Base-by-base conservation (phyloP, 2,888 invertebrate species). In the Polyommatus iphigenia region DNA sequence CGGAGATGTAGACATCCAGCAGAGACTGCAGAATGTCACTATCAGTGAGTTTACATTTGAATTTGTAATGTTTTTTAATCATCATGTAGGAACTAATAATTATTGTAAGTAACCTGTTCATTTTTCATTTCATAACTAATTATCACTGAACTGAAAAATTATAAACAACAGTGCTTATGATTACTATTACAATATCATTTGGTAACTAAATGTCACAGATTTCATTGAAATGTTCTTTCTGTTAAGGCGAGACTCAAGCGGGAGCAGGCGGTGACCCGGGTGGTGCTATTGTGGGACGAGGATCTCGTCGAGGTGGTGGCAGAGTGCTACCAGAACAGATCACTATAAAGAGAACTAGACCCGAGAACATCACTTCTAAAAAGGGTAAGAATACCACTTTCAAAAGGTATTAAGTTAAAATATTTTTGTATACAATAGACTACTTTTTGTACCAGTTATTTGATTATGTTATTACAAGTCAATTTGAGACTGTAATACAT, bases 291-390 rank as follows among this genome's bases (percentile, higher is more conserved):
- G 83, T 87, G 0, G 94, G 94, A 0, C 92, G 96, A 46, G 96
- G 96, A 0, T 92, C 92, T 0, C 90, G 94, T 8, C 91, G 96
- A 15, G 96, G 96, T 0, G 91, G 95, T 0, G 93, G 95, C 3
- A 82, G 91, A 0, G 83, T 95, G 0, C 85, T 92, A 2, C 87
- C 92, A 0, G 95, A 95, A 41, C 86, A 91, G 18, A 84, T 88
- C 36, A 85, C 84, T 0, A 82, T 95, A 0, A 82, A 92, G 3
- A 94, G 89, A 32, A 94, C 94, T 3, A 87, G 90, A 0, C 94
- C 94, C 0, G 87, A 85, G 2, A 82, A 86, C 73, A 82, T 90
- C 7, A 84, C 87, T 2, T 85, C 92, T 0, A 92, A 92, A 79
- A 91, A 90, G 82, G 93, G 92, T 91, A 86, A 79, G 72, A 62